Evolutionary conservation across 2,888 invertebrate genomes (phyloP), one percentile per base, ranked within the genome.

Genomic region (Folsomia candida): DNA sequence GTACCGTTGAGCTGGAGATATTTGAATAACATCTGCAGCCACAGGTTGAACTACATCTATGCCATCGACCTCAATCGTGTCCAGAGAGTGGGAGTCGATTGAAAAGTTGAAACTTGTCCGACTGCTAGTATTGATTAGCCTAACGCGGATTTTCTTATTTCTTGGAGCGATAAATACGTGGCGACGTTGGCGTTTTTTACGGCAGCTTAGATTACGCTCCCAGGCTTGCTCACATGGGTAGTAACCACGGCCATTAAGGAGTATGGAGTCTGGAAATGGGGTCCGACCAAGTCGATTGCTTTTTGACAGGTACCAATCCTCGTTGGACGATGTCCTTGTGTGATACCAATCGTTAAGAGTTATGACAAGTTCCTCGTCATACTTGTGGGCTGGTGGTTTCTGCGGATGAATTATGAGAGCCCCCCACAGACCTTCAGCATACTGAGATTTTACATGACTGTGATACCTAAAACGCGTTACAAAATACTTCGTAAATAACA

Each of bases 371-470:
- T 77, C 75, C 1, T 68, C 75, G 26, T 77, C 75, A 47, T 75
- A 77, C 0, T 60, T 18, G 29, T 59, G 66, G 1, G 37, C 26
- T 67, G 73, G 73, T 28, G 28, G 67, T 0, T 18, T 51, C 2
- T 47, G 51, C 0, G 58, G 25, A 2, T 75, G 51, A 4, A 77
- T 70, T n/a, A 77, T 1, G n/a, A n/a, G n/a, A 1, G 72, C 63
- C 2, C 77, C 77, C 75, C 75, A 77, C 6, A 75, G 63, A 9
- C 77, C 77, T 64, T 75, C 75, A 27, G 74, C 71, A 57, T 75
- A 77, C 57, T 77, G 77, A 37, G 68, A 67, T 18, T 64, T 70
- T 0, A 65, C 69, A 63, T 76, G 76, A 37, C 73, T 67, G 51
- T 76, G 76, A 24, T 72, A 76, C 47, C 47, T 47, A 47, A 47